These are phyloP conservation scores for Halcyon smyrnensis DNA, from an alignment of 2,797 vertebrate species.

Conservation along the genomic window DNA sequence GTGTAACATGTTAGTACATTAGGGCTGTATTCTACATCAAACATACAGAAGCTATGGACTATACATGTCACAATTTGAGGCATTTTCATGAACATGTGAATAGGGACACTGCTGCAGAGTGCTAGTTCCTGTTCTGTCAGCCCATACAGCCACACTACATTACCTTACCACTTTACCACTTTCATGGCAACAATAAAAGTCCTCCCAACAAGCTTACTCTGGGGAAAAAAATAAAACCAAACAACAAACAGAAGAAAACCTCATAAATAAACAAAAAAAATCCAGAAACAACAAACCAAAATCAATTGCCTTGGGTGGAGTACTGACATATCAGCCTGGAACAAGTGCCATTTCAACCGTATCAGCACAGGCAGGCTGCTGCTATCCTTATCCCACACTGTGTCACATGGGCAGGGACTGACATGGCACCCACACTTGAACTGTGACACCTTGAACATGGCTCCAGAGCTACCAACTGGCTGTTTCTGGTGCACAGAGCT, in stretches of 20 bases:
- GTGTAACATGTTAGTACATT: rapidly evolving
- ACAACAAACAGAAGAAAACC: not conserved
- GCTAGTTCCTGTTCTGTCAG: not conserved
- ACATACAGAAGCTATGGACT: not conserved
- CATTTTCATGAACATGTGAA: not conserved
- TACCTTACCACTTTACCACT: not conserved
- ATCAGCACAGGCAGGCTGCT: not conserved
- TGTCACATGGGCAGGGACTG: rapidly evolving
- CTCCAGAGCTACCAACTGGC: not conserved
- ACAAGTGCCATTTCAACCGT: not conserved
- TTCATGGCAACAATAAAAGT: not conserved
- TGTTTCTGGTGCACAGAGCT: rapidly evolving
- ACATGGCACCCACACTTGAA: rapidly evolving
- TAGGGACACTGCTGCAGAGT: rapidly evolving
- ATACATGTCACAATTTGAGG: not conserved
- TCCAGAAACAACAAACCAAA: not conserved
- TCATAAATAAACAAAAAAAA: not conserved
- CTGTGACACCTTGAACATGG: rapidly evolving
- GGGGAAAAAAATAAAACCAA: not conserved
- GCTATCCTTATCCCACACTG: rapidly evolving
- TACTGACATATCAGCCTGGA: not conserved
- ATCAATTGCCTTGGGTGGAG: not conserved
- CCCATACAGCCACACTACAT: not conserved
- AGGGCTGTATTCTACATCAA: not conserved
- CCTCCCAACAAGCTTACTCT: not conserved